These are phyloP conservation scores for Axis porcinus DNA, from an alignment of 2,113 vertebrate genomes.

Conservation along the genomic window DNA sequence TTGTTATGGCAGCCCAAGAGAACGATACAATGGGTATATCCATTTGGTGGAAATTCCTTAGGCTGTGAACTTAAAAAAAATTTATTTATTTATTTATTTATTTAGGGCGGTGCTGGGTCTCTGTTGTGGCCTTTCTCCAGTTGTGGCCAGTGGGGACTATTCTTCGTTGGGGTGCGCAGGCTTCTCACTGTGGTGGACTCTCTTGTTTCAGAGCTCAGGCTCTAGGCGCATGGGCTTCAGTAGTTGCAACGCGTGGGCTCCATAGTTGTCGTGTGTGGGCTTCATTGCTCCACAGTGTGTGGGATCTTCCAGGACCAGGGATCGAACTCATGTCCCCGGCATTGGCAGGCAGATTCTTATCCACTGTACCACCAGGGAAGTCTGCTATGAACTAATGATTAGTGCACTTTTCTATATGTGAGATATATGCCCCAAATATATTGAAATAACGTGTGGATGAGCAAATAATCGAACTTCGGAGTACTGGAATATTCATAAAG, in stretches of 20 bases:
- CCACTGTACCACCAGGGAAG: not conserved
- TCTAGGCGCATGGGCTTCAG: accelerated
- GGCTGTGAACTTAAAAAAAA: not conserved
- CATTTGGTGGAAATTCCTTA: not conserved
- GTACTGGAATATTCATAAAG: not conserved
- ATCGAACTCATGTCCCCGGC: accelerated
- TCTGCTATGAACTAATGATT: not conserved
- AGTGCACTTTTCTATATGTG: not conserved
- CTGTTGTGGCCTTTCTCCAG: not conserved
- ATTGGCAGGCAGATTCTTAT: not conserved
- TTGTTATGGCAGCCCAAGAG: not conserved
- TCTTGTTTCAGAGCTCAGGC: not conserved
- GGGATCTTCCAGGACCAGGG: not conserved
- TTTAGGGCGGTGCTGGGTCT: not conserved
- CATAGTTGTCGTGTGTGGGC: not conserved
- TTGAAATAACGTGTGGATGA: not conserved
- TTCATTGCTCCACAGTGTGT: not conserved
- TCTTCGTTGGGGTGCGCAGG: accelerated
- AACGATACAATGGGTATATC: not conserved
- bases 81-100: not conserved
- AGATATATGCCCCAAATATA: not conserved
- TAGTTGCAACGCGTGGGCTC: not conserved
- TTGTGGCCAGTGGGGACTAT: not conserved
- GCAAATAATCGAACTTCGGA: not conserved
- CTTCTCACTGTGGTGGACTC: not conserved